Evolutionary conservation across 2,797 vertebrate genomes (phyloP).

Genomic region (Xenentodon cancila): DNA sequence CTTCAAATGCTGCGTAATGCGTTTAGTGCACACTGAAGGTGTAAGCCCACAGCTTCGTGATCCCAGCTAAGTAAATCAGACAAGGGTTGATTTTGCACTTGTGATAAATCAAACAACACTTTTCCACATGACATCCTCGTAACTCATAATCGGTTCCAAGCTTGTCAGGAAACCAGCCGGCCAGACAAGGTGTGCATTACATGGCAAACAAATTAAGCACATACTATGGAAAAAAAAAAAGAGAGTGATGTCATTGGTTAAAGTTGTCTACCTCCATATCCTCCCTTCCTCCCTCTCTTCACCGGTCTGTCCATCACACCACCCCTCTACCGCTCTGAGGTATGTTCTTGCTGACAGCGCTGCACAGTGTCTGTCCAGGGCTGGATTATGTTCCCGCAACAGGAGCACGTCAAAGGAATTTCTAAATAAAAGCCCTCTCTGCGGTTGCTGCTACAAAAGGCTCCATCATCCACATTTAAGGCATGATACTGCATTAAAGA

Average conservation of each 20-base stretch:
- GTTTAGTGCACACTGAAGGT: too few relatives aligned
- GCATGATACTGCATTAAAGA: slow-evolving; percentile 5
- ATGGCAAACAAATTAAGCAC: slow-evolving; percentile 36
- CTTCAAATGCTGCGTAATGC: too few relatives aligned
- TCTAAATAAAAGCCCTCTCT: slow-evolving; percentile 53
- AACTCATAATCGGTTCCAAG: slow-evolving; percentile 11
- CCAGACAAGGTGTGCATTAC: slow-evolving; percentile 37
- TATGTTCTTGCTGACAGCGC: slow-evolving; percentile 53
- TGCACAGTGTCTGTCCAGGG: slow-evolving; percentile 75
- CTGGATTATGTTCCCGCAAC: slow-evolving; percentile 62
- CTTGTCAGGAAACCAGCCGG: slow-evolving; percentile 40
- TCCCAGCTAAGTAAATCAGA: slow-evolving; percentile 48
- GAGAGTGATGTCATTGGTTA: slow-evolving; percentile 75
- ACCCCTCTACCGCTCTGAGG: slow-evolving; percentile 37
- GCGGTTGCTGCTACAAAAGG: slow-evolving; percentile 53
- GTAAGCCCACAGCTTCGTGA: slow-evolving; percentile 22
- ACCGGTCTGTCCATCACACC: slow-evolving; percentile 27
- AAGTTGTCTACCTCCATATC: slow-evolving; percentile 36
- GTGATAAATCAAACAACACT: slow-evolving; percentile 47
- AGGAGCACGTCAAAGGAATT: slow-evolving; percentile 81
- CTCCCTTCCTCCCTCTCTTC: slow-evolving; percentile 19
- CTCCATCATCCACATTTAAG: slow-evolving; percentile 69
- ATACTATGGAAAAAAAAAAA: slow-evolving; percentile 1
- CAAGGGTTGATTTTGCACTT: slow-evolving; percentile 50
- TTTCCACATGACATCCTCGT: slow-evolving; percentile 33